These are phyloP conservation scores for Eupleurogrammus muticus DNA, from an alignment of 2,797 vertebrate genomes.

Conservation along the genomic window DNA sequence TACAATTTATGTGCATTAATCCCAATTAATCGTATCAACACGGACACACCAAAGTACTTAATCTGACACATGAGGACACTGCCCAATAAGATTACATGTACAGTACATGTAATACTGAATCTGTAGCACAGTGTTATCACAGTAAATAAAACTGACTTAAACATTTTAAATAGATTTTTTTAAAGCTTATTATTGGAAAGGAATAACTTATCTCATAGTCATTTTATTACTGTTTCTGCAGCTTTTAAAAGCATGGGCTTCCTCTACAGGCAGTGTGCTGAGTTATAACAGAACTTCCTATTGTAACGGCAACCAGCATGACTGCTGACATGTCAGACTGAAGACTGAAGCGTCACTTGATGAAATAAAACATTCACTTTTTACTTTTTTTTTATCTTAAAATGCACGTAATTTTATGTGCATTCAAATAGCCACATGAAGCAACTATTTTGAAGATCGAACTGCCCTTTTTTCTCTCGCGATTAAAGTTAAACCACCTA, in stretches of 20 bases:
- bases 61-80: slow-evolving; percentile 34
- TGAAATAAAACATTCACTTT: neutral
- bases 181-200: too few relatives aligned
- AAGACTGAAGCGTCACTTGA: neutral
- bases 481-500: neutral
- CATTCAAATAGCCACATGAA: neutral
- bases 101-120: slow-evolving; percentile 2
- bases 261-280: neutral
- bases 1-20: slow-evolving; percentile 28
- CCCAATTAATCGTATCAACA: slow-evolving; percentile 29
- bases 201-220: too few relatives aligned
- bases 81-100: neutral
- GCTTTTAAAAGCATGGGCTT: neutral
- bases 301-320: neutral
- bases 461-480: neutral
- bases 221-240: neutral
- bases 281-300: neutral
- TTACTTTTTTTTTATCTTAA: neutral
- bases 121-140: neutral
- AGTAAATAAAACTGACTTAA: neutral
- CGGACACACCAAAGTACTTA: slow-evolving; percentile 4
- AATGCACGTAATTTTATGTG: neutral
- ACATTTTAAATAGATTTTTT: neutral
- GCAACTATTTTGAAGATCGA: too few relatives aligned
- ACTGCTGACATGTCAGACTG: too few relatives aligned